Conservation (phyloP, 2,113 vertebrate genomes). For the Neogobius melanostomus region DNA sequence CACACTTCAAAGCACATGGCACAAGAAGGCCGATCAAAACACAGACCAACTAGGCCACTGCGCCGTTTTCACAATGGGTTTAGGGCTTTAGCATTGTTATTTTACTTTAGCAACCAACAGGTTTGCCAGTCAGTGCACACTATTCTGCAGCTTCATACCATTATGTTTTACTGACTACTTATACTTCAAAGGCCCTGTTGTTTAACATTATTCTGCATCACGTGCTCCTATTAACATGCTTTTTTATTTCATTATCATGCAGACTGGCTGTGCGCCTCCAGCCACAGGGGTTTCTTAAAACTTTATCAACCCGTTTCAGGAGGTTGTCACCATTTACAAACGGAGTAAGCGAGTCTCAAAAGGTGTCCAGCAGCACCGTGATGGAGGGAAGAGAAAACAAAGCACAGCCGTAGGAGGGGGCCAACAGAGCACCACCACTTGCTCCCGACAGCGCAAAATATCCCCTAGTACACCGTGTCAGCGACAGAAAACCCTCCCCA, state of each 20-base stretch:
- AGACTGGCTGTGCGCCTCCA: background rate
- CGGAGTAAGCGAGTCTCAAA: background rate
- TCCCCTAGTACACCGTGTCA: constrained; percentile 31
- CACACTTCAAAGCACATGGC: constrained; percentile 21
- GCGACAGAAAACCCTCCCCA: constrained; percentile 14
- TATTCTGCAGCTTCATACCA: no score
- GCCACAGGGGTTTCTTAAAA: constrained; percentile 2
- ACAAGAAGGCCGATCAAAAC: constrained; percentile 27
- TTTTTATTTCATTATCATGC: no score
- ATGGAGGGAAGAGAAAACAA: constrained; percentile 59
- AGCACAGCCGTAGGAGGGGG: constrained; percentile 26
- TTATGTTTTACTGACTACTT: no score
- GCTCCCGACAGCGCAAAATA: background rate
- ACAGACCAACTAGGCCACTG: background rate
- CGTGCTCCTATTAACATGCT: no score
- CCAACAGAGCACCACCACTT: constrained; percentile 16
- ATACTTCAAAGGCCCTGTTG: no score
- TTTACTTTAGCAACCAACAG: background rate
- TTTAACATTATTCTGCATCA: no score
- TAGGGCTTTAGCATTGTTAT: background rate
- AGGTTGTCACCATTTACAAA: no score
- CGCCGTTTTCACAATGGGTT: background rate
- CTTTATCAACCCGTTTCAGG: background rate
- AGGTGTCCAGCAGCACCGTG: constrained; percentile 23
- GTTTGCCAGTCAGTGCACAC: no score